phyloP scores from a whole-genome alignment of 2,113 vertebrate species.

The Pachyramphus minor region DNA sequence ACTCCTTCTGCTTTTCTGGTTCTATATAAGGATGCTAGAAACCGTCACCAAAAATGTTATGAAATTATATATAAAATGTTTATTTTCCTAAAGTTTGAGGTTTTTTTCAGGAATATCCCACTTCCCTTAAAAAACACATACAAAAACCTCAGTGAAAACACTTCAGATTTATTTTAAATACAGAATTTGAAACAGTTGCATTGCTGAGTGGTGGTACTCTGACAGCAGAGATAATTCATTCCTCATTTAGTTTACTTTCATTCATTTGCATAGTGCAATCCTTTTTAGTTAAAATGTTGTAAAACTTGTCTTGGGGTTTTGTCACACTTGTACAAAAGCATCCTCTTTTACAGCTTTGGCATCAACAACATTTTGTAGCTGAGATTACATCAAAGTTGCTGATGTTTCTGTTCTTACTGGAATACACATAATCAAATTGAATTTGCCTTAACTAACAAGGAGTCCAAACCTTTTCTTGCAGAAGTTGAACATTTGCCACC shows the following conservation, averaged over 20 bases:
- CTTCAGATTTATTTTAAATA: not conserved
- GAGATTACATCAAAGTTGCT: slow-evolving; percentile 11
- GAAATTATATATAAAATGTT: not conserved
- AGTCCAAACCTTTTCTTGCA: not conserved
- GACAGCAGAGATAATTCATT: slow-evolving; percentile 21
- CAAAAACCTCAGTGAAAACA: not conserved
- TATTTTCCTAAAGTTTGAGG: not conserved
- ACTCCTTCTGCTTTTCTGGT: not conserved
- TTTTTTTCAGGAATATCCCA: not conserved
- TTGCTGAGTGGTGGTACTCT: not conserved
- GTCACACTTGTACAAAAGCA: slow-evolving; percentile 28
- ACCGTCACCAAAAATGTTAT: not conserved
- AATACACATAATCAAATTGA: not conserved
- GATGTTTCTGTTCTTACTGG: not conserved
- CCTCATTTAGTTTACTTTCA: slow-evolving; percentile 18
- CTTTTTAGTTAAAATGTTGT: slow-evolving; percentile 38
- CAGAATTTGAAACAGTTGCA: slow-evolving; percentile 1
- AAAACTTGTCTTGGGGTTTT: slow-evolving; percentile 19
- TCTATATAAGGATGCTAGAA: not conserved
- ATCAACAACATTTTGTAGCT: not conserved
- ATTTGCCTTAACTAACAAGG: not conserved
- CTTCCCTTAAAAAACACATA: not conserved
- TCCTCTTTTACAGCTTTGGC: slow-evolving; percentile 10
- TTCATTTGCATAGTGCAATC: slow-evolving; percentile 27
- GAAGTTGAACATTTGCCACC: not conserved